Base-by-base conservation (phyloP, 2,113 vertebrate genomes). In the Eretmochelys imbricata region DNA sequence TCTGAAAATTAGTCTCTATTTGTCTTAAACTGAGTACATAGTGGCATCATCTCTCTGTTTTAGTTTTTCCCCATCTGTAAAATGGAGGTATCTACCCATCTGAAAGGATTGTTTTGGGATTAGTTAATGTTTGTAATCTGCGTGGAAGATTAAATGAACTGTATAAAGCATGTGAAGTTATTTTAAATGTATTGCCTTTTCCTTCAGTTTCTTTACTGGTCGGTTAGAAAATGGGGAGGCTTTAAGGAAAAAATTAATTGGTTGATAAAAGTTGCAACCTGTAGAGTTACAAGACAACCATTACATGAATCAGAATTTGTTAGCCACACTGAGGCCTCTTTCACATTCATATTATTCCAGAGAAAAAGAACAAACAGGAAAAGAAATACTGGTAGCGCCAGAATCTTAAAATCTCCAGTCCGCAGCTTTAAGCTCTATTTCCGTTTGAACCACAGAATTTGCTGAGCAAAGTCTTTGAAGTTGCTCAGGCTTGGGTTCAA, bases 1-100 rank as follows among this genome's bases (percentile, higher is more conserved):
- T 94, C 78, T 46, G 80, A 93, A 19, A 22, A 88, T 80, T 53
- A 90, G 46, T 17, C 55, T 90, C 49, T 72, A 50, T 24, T 88
- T 89, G 7, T 88, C 35, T 89, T 48, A 53, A 92, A 89, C 3
- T 51, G 24, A 86, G 84, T 16, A 88, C 22, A 24, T 62, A 48
- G 27, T 31, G 29, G 8, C 69, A 83, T 4, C 46, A 5, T 82
- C 4, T 72, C 31, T 72, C 51, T 17, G 8, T 0, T 65, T 17
- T 88, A 12, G 27, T 46, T 94, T 95, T 90, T 85, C 42, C 55
- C 89, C 81, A 91, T 5, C 50, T 82, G 10, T 88, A 69, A 95
- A 97, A 95, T 1, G 3, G 19, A 46, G 12, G 65, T 48, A 91
- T 24, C 53, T 87, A 50, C 65, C 5, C 5, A 79, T 5, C 3